These are phyloP conservation scores for Lemur catta DNA, from an alignment of 2,797 vertebrate species.

Conservation along the genomic window DNA sequence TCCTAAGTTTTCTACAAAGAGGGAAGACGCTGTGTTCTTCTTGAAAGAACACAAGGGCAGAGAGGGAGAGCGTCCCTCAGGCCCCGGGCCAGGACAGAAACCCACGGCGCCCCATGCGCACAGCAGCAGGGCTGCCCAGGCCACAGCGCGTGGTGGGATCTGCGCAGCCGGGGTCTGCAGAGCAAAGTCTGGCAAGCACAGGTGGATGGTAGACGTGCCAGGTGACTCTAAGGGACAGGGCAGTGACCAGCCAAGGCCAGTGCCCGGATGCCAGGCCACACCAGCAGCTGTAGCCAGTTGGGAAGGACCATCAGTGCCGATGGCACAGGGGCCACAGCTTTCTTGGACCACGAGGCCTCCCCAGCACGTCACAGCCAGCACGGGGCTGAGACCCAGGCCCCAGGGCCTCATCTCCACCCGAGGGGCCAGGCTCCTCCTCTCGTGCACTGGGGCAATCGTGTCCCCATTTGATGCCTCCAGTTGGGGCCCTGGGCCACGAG, in stretches of 20 bases:
- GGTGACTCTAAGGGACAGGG: background rate
- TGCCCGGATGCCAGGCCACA: background rate
- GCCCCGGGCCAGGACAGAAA: background rate
- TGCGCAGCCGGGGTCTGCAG: background rate
- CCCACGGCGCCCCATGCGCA: background rate
- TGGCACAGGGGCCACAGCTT: background rate
- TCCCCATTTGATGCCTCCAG: background rate
- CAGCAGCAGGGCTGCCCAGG: accelerated
- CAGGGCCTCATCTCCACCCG: background rate
- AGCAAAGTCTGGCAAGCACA: background rate
- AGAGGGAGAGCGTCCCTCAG: no score
- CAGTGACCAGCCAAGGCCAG: background rate
- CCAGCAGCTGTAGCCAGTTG: background rate
- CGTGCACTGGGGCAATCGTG: background rate
- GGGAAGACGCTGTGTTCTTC: background rate
- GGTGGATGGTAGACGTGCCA: background rate
- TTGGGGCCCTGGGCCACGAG: background rate
- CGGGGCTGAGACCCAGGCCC: background rate
- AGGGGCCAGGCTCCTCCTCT: background rate
- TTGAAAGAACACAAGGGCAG: background rate
- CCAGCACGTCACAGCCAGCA: background rate
- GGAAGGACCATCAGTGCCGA: background rate
- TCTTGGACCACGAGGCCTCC: background rate
- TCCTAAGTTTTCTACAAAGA: background rate
- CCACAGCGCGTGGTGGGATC: accelerated